Base-by-base conservation (phyloP, 2,797 vertebrate genomes). In the Choloepus didactylus region DNA sequence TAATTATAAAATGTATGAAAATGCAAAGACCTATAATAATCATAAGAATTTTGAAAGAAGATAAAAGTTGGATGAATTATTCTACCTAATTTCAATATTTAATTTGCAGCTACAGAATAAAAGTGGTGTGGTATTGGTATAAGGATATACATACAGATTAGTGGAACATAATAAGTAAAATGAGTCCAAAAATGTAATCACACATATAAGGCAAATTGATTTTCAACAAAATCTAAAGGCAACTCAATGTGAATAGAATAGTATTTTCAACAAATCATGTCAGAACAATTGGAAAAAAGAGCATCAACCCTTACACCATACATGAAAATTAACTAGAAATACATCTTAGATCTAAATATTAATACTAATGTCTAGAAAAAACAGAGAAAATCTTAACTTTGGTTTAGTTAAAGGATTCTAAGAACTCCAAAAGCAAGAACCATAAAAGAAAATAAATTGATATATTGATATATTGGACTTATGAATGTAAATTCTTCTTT, bases 1-100 rank as follows among this genome's bases (percentile, higher is more conserved):
- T 59, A 16, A 91, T 88, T 92, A 2, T 73, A 88, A 88, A 91
- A 87, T 83, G 12, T 94, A 25, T 51, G 25, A 79, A 85, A 73
- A 91, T 87, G 38, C 7, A 35, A 41, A 91, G 18, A 27, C 4
- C 31, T 67, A 27, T 4, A 84, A 23, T 56, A 67, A 51, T 69
- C n/a, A 60, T 82, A 86, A 44, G 16, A 75, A 27, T 38, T 73
- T 87, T 93, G 29, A 41, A n/a, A 38, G 31, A 93, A 87, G 15
- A 82, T 11, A 11, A 76, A 69, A 86, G 27, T 41, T 80, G 14
- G 5, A 41, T 66, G 59, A 75, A 56, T 19, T 80, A 31, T 41
- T 51, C 46, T 62, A 70, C 7, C 6, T 73, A n/a, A 51, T 79
- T 66, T 80, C 41, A 76, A 16, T 69, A 60, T 67, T 89, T 80